Base-by-base conservation (phyloP, 2,113 vertebrate species). In the Garra rufa region DNA sequence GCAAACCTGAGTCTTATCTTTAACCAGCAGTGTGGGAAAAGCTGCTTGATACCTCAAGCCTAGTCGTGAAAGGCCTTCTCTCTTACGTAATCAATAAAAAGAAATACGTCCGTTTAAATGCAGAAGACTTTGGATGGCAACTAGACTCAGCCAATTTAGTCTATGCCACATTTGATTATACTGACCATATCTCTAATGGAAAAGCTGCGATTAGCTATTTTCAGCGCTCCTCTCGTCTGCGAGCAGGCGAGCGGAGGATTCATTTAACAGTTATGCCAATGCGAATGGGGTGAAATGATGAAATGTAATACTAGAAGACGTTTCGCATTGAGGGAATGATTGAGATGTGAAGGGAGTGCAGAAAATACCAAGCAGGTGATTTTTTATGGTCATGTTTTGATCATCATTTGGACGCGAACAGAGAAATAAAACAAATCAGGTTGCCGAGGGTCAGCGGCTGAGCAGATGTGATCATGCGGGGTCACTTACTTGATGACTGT, bases 401-500 rank as follows among this genome's bases (percentile, higher is more conserved):
- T 28, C 8, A 28, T 52, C 46, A 34, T 76, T 74, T 63, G 48
- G 50, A 87, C n/a, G n/a, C n/a, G n/a, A n/a, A n/a, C 8, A 52
- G 30, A 63, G 43, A 82, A 73, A 69, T 65, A 65, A 85, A 83
- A 70, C 65, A 50, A 70, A 81, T 24, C 3, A 34, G 57, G 65
- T 14, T 30, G 17, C 11, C 17, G 15, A 7, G 43, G 65, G 81
- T 65, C 73, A 82, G 41, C 21, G n/a, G 24, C 74, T 44, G 26
- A 30, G 50, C 21, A 13, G 13, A 70, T 52, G 46, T 43, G 75
- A 74, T 34, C 19, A 43, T 34, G 41, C 46, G 41, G 69, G 44
- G 76, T 75, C 13, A 90, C 97, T 97, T 94, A 99, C 98, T 98
- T 99, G 92, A 99, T 99, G 89, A 99, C 98, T 79, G 98, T 99